Evolutionary conservation across 1,140 invertebrate genomes (phyloP).

Genomic region (Whitmania pigra): DNA sequence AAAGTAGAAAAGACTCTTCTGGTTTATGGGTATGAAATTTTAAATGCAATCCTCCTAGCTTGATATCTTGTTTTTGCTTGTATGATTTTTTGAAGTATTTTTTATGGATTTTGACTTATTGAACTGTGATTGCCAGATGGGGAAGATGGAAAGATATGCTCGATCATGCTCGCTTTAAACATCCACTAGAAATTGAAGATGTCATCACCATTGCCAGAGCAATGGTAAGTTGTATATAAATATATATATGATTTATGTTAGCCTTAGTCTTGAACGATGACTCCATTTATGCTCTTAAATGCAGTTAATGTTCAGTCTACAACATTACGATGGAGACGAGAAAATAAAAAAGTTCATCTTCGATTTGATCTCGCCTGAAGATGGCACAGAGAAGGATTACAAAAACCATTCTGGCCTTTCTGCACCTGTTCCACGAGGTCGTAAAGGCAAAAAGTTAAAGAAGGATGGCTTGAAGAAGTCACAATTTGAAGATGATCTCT

Average conservation of each 20-base stretch:
- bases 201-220: constrained; percentile 88
- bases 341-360: constrained; percentile 93
- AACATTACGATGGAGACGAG: constrained; percentile 92
- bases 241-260: not conserved
- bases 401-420: constrained; percentile 59
- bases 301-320: constrained; percentile 79
- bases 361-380: constrained; percentile 56
- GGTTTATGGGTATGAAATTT: constrained; percentile 66
- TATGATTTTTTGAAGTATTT: too few species aligned
- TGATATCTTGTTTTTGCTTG: too few species aligned
- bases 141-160: constrained; percentile 89
- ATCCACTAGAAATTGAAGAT: constrained; percentile 74
- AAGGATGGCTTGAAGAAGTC: constrained; percentile 42
- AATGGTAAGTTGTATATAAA: constrained; percentile 67
- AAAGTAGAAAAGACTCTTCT: constrained; percentile 76
- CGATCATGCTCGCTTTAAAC: constrained; percentile 73
- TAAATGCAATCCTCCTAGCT: not conserved
- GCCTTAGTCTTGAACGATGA: not conserved
- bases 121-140: constrained; percentile 54
- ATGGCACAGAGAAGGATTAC: constrained; percentile 62
- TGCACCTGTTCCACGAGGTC: constrained; percentile 49
- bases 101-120: not conserved
- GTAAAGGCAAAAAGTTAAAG: constrained; percentile 54
- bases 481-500: constrained; percentile 25
- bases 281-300: constrained; percentile 33